Evolutionary conservation across 2,113 vertebrate genomes (phyloP).

Genomic region (Nesogale talazaci): DNA sequence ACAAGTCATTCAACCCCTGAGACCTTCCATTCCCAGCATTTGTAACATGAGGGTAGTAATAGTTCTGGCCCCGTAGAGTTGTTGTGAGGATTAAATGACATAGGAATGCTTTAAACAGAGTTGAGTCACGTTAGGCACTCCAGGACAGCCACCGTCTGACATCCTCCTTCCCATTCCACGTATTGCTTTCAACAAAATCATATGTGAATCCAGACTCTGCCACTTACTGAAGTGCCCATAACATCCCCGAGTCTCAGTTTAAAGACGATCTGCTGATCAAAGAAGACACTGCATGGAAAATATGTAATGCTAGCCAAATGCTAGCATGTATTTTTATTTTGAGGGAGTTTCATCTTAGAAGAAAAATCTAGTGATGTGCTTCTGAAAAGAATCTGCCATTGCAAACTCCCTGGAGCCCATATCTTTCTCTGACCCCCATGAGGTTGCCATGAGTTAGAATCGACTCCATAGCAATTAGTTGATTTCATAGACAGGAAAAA

Average conservation of each 20-base stretch:
- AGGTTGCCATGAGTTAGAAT: background rate
- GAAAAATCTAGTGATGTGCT: background rate
- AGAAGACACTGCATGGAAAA: background rate
- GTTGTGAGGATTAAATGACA: background rate
- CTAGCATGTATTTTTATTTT: background rate
- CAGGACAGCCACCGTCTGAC: background rate
- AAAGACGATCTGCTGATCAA: slow-evolving; percentile 40
- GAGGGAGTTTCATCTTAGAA: background rate
- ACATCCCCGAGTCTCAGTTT: slow-evolving; percentile 28
- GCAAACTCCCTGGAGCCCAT: background rate
- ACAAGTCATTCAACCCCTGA: background rate
- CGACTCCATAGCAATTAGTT: background rate
- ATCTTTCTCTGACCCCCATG: background rate
- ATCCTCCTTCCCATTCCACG: background rate
- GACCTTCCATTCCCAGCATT: slow-evolving; percentile 20
- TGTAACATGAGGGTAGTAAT: slow-evolving; percentile 32
- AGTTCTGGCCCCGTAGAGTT: background rate
- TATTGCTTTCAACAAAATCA: slow-evolving; percentile 29
- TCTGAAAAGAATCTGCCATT: background rate
- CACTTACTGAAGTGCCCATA: background rate
- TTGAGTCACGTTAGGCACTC: background rate
- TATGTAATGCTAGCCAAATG: background rate
- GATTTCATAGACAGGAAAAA: background rate
- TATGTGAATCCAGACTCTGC: background rate
- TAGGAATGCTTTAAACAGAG: no score